Conservation (phyloP, 2,113 vertebrate species). For the Anoplopoma fimbria region DNA sequence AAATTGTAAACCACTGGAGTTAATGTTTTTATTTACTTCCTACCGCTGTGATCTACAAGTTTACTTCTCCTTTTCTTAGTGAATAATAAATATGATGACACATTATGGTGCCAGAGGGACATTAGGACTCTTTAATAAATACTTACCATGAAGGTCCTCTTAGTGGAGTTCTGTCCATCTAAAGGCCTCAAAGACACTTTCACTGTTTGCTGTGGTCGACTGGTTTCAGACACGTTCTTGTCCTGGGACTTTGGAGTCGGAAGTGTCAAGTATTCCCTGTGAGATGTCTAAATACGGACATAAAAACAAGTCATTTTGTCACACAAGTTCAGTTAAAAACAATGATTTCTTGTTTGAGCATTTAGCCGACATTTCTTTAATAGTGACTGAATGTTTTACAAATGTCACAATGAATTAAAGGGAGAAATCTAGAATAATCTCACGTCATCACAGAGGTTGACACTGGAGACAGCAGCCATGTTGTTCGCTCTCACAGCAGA, state of each 20-base stretch:
- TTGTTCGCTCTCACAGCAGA: slow-evolving; percentile 80
- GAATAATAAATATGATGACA: neutral
- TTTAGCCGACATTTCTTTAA: neutral
- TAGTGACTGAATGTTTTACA: neutral
- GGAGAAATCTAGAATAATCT: slow-evolving; percentile 52
- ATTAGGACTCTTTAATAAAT: slow-evolving; percentile 1
- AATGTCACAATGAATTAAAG: neutral
- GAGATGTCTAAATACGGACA: slow-evolving; percentile 79
- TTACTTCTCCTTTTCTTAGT: rapidly evolving
- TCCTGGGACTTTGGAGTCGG: slow-evolving; percentile 88
- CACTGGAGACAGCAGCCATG: slow-evolving; percentile 88
- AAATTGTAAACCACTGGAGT: neutral
- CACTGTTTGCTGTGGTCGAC: slow-evolving; percentile 37
- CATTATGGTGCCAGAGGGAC: rapidly evolving
- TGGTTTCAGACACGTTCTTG: slow-evolving; percentile 63
- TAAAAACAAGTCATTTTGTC: neutral
- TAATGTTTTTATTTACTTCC: neutral
- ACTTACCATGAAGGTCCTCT: slow-evolving; percentile 69
- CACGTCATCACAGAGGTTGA: slow-evolving; percentile 90
- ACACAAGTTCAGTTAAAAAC: neutral
- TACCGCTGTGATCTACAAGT: neutral
- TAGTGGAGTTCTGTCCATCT: slow-evolving; percentile 31
- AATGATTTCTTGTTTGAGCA: neutral
- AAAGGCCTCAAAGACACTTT: slow-evolving; percentile 43
- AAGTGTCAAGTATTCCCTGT: slow-evolving; percentile 92